Evolutionary conservation across 2,113 vertebrate genomes (phyloP), one percentile per base, ranked within the genome.

Genomic region (Clupea harengus): DNA sequence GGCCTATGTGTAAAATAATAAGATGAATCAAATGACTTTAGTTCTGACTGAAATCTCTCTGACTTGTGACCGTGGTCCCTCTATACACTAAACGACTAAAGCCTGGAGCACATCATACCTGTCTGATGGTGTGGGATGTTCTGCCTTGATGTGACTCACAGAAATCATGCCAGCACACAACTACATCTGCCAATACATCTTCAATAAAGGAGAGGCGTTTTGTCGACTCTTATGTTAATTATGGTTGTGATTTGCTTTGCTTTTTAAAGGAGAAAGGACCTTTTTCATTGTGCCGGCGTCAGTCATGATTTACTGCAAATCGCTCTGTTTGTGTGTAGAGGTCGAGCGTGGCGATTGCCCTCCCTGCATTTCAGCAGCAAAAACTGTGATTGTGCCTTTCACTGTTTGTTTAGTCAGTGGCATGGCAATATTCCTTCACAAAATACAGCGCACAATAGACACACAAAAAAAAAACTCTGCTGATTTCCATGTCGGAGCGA

Each of bases 301-400:
- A 25, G 60, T 8, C 64, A 28, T 72, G 64, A 72, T 72, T 72
- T 72, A 32, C 64, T 1, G 64, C 64, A 72, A 72, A 72, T 72
- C 64, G 25, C 64, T 72, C n/a, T 72, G 64, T 72, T 72, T 72
- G 64, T 72, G 64, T 28, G 64, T 25, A 28, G 25, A 32, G 64
- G 64, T 72, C 8, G 64, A 72, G 64, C 64, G 11, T 4, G n/a
- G 0, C 64, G 64, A 72, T 72, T 72, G 64, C 64, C 9, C 64
- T 72, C 25, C 64, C 64, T 72, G 52, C 15, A 54, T 54, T 54
- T 54, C 17, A 18, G 13, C 52, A 54, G 52, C 0, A 54, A 18
- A 18, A 72, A 13, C 64, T 72, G 64, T 72, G 64, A 72, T 72
- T 72, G 64, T 28, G 64, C 64, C 64, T 72, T 72, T 72, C 64